phyloP scores from a whole-genome alignment of 2,888 invertebrate species.

The Brachylomia viminalis region DNA sequence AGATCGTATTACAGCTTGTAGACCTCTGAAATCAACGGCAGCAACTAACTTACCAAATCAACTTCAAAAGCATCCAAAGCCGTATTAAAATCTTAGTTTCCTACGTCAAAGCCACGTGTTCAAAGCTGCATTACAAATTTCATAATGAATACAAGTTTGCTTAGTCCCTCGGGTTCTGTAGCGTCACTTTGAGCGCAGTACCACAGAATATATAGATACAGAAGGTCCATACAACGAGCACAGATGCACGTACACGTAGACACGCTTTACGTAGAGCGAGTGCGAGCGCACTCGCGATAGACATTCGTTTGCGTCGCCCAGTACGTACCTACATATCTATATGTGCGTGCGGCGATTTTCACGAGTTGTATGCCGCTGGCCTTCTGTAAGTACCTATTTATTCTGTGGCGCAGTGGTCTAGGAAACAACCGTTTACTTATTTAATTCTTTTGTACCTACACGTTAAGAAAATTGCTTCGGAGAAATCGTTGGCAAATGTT shows the following conservation, averaged over 20 bases:
- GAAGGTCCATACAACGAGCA: not conserved
- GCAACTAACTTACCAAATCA: not conserved
- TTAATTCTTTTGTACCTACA: slow-evolving; percentile 74
- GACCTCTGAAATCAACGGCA: not conserved
- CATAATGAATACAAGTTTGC: slow-evolving; percentile 68
- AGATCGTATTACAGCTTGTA: not conserved
- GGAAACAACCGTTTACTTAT: slow-evolving; percentile 71
- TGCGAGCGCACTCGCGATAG: not conserved
- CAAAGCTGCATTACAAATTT: slow-evolving; percentile 75
- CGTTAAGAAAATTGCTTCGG: slow-evolving; percentile 71
- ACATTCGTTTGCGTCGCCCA: not conserved
- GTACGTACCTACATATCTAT: not conserved
- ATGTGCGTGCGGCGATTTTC: not conserved
- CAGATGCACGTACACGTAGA: not conserved
- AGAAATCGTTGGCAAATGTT: slow-evolving; percentile 67
- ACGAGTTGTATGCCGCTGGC: not conserved
- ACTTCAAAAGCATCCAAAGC: slow-evolving; percentile 35
- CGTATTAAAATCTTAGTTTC: slow-evolving; percentile 52
- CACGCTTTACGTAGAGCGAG: not conserved
- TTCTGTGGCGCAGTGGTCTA: slow-evolving; percentile 41
- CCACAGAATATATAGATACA: slow-evolving; percentile 14
- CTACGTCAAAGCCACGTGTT: slow-evolving; percentile 56
- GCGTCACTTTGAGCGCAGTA: slow-evolving; percentile 58
- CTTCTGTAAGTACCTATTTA: slow-evolving; percentile 15
- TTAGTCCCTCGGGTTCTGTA: slow-evolving; percentile 52